Conservation (phyloP, 2,888 invertebrate genomes). For the Chloromyia formosa region DNA sequence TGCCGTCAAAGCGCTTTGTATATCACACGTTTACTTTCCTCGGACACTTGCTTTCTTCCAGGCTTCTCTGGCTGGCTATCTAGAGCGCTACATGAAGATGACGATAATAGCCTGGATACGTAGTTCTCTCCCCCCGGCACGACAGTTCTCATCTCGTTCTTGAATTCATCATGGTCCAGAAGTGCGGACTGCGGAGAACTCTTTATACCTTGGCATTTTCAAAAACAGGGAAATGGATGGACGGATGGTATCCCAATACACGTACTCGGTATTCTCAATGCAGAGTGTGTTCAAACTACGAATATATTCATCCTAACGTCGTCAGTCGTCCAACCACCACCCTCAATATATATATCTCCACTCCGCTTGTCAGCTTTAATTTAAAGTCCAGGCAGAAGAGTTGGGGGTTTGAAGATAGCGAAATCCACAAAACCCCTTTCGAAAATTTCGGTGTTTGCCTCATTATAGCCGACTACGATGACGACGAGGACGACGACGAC, state of each 20-base stretch:
- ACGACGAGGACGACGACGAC: background rate
- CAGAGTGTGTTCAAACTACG: background rate
- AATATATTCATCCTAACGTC: background rate
- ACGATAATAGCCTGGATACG: conserved; percentile 21
- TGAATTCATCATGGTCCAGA: background rate
- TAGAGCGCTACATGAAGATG: conserved; percentile 2
- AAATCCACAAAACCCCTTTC: conserved; percentile 3
- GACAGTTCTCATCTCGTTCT: background rate
- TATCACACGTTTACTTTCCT: conserved; percentile 26
- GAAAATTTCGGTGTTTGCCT: background rate
- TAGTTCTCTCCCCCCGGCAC: too few species aligned
- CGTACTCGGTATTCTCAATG: background rate
- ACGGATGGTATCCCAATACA: background rate
- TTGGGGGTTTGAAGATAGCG: conserved; percentile 18
- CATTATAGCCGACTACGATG: background rate
- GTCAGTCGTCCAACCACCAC: background rate
- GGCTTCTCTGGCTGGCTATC: conserved; percentile 20
- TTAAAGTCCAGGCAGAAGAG: conserved; percentile 17
- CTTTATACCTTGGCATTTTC: conserved; percentile 10
- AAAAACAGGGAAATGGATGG: background rate
- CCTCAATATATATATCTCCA: background rate
- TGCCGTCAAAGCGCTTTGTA: background rate
- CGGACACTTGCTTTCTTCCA: conserved; percentile 12
- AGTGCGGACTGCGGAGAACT: conserved; percentile 8
- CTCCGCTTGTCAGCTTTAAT: conserved; percentile 26